Evolutionary conservation across 2,113 vertebrate species (phyloP).

Genomic region (Nothoprocta pentlandii): DNA sequence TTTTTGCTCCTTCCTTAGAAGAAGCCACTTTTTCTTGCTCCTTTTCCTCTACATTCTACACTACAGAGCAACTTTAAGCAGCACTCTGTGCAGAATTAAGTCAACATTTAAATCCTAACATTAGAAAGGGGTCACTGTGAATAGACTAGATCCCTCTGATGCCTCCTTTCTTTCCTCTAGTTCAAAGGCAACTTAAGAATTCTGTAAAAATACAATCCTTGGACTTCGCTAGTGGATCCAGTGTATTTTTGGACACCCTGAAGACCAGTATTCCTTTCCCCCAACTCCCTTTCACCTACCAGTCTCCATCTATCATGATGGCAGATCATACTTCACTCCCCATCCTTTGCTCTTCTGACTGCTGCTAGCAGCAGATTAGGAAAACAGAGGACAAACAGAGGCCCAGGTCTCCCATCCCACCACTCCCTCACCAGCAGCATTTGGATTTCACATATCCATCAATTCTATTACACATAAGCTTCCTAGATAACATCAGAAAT

Average conservation of each 20-base stretch:
- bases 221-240: not conserved
- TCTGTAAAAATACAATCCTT: not conserved
- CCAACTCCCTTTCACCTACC: not conserved
- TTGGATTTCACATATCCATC: not conserved
- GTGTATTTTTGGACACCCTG: not conserved
- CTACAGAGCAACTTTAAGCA: not conserved
- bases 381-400: not conserved
- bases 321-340: not conserved
- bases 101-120: not conserved
- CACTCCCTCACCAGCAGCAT: not conserved
- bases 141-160: not conserved
- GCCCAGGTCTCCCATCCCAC: not conserved
- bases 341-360: not conserved
- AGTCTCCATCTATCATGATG: not conserved
- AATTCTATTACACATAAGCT: not conserved
- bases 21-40: fast-evolving
- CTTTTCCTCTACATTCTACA: not conserved
- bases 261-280: not conserved
- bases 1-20: not conserved
- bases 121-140: not conserved
- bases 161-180: not conserved
- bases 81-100: not conserved
- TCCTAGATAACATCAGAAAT: not conserved
- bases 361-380: not conserved
- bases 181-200: not conserved